Conservation (phyloP, 2,113 vertebrate species). For the Dromiciops gliroides region DNA sequence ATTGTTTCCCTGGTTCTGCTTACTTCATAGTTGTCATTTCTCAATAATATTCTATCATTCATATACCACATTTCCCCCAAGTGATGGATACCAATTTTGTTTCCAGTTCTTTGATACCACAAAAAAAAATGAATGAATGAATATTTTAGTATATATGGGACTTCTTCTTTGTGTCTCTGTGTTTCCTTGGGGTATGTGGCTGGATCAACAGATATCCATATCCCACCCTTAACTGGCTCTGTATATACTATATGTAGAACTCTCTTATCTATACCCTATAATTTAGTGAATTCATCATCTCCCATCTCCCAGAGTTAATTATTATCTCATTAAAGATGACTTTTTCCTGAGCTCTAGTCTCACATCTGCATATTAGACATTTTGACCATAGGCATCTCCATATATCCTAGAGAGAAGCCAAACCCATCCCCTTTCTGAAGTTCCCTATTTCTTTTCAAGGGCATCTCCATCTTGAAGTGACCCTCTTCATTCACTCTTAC, state of each 20-base stretch:
- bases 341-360: neutral
- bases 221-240: neutral
- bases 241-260: neutral
- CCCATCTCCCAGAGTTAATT: neutral
- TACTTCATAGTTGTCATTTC: neutral
- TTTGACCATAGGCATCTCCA: neutral
- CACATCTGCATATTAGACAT: neutral
- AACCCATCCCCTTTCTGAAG: neutral
- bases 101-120: neutral
- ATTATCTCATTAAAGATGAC: neutral
- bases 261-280: neutral
- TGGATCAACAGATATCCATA: neutral
- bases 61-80: neutral
- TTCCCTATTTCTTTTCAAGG: neutral
- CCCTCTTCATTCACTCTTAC: neutral
- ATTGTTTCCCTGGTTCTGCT: neutral
- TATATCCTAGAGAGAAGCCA: neutral
- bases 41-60: neutral
- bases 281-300: neutral
- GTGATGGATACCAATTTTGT: neutral
- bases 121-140: neutral
- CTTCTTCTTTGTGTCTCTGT: neutral
- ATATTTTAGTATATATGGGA: neutral
- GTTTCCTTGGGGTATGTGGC: neutral
- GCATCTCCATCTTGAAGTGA: neutral